phyloP scores from a whole-genome alignment of 2,888 invertebrate species.

The Euzetes globulus region DNA sequence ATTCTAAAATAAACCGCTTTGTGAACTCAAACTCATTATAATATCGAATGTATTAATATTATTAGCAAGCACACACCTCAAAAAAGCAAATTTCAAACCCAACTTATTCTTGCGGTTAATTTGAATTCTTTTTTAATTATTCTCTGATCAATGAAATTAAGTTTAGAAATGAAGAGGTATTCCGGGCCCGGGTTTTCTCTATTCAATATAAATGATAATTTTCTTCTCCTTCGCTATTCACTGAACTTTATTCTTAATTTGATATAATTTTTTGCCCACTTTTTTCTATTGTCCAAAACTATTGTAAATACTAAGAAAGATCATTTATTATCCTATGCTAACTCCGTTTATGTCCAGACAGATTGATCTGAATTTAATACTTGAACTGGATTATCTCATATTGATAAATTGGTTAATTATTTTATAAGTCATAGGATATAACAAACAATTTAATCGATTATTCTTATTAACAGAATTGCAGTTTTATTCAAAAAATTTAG shows the following conservation, averaged over 20 bases:
- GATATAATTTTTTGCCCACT: background rate
- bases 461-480: too few species aligned
- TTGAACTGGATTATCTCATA: background rate
- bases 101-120: background rate
- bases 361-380: too few species aligned
- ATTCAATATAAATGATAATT: conserved; percentile 1
- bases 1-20: background rate
- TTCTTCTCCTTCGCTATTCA: background rate
- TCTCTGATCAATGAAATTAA: conserved; percentile 1
- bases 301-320: background rate
- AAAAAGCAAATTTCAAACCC: background rate
- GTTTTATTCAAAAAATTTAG: too few species aligned
- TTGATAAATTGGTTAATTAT: background rate
- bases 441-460: too few species aligned
- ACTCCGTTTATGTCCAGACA: too few species aligned
- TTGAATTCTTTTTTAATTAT: background rate
- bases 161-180: background rate
- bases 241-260: background rate
- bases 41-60: background rate
- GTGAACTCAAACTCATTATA: background rate
- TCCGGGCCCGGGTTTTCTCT: background rate
- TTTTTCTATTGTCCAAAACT: too few species aligned
- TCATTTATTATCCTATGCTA: background rate
- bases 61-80: background rate
- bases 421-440: background rate